A percentile compares a stretch with the other conserved stretches of the same genome.
phyloP scores from a whole-genome alignment of 2,888 invertebrate genomes.

The Tridacna crocea region DNA sequence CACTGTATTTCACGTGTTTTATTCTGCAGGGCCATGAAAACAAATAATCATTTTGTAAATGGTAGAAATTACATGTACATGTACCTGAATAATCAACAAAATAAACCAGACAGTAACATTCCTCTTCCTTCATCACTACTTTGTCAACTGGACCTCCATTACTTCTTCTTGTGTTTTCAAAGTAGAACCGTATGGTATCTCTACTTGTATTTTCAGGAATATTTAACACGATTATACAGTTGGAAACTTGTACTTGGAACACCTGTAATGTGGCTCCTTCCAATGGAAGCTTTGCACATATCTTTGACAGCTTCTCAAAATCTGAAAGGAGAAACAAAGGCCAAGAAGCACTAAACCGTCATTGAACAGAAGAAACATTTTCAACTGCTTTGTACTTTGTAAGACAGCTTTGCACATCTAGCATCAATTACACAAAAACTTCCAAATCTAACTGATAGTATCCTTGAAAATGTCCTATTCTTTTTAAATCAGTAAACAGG shows the following conservation, averaged over 20 bases:
- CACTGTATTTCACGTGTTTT: no score
- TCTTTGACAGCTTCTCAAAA: neutral
- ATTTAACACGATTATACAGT: conserved; percentile 61
- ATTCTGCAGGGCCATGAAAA: no score
- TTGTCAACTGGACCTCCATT: conserved; percentile 24
- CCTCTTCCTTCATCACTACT: conserved; percentile 12
- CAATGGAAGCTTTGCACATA: conserved; percentile 22
- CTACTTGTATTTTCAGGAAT: conserved; percentile 22
- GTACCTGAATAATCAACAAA: conserved; percentile 31
- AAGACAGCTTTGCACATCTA: no score
- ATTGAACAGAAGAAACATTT: no score
- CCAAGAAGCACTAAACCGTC: neutral
- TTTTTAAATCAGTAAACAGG: no score
- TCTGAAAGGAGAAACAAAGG: neutral
- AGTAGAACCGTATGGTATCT: conserved; percentile 33
- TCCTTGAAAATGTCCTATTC: no score
- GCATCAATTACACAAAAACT: no score
- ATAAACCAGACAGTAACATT: conserved; percentile 14
- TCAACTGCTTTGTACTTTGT: no score
- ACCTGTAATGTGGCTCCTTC: conserved; percentile 48
- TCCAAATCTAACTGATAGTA: no score
- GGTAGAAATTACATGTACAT: no score
- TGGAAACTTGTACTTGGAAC: conserved; percentile 45
- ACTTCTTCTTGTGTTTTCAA: conserved; percentile 30
- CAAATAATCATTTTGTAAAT: no score